These are phyloP conservation scores for Eupithecia exiguata DNA, from an alignment of 2,888 invertebrate species.

Conservation along the genomic window DNA sequence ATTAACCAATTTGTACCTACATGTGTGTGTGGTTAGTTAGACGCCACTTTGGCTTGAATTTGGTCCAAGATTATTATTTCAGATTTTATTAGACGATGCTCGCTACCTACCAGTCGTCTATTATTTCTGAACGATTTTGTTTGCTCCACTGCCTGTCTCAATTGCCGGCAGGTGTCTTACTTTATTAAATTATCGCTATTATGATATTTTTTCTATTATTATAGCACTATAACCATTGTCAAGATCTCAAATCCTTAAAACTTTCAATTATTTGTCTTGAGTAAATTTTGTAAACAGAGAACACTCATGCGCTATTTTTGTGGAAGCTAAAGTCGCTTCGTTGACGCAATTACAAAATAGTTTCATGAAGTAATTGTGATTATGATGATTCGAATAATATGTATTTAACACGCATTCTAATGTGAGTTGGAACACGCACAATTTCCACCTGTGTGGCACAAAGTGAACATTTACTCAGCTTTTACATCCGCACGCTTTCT, in stretches of 20 bases:
- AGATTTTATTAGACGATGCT: neutral
- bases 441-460: constrained; percentile 29
- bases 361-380: neutral
- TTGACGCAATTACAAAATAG: neutral
- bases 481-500: constrained; percentile 69
- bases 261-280: neutral
- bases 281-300: neutral
- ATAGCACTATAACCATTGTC: neutral
- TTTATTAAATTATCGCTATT: neutral
- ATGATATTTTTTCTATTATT: neutral
- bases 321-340: neutral
- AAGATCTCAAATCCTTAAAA: neutral
- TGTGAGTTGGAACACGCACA: constrained; percentile 1
- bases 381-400: neutral
- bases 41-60: neutral
- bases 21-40: neutral
- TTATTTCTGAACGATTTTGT: neutral
- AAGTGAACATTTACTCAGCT: constrained; percentile 42
- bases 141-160: neutral
- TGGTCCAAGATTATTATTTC: constrained; percentile 4
- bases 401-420: neutral
- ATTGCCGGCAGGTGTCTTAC: neutral
- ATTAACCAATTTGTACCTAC: neutral
- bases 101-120: too few relatives aligned
- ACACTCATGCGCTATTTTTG: neutral